Conservation (phyloP, 2,888 invertebrate genomes). For the Rhopalosiphum nymphaeae region DNA sequence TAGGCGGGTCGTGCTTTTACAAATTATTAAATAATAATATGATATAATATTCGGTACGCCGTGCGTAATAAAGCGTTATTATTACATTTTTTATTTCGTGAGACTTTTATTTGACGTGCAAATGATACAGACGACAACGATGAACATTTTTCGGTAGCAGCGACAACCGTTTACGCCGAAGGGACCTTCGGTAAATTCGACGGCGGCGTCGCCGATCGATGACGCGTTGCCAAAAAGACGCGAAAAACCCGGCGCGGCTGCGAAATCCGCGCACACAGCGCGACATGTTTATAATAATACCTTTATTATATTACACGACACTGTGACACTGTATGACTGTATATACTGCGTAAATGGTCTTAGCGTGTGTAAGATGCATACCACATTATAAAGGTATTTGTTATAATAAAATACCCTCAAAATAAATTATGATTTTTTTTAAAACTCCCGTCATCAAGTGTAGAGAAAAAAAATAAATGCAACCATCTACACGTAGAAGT, state of each 20-base stretch:
- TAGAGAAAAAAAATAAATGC: no score
- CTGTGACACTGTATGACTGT: no score
- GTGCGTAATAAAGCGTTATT: not conserved
- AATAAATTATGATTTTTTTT: no score
- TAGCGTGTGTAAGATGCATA: no score
- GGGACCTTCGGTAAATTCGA: not conserved
- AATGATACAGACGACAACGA: not conserved
- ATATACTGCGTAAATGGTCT: no score
- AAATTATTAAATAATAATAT: not conserved
- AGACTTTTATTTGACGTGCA: not conserved
- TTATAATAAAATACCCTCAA: no score
- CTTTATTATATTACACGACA: no score
- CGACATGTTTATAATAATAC: not conserved
- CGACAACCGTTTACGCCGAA: not conserved
- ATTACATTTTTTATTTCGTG: not conserved
- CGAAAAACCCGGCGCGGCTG: conserved; percentile 23
- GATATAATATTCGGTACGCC: not conserved
- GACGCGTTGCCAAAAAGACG: conserved; percentile 55
- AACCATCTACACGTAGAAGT: no score
- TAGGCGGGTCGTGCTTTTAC: no score
- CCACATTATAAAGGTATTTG: no score
- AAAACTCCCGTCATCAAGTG: no score
- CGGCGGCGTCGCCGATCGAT: conserved; percentile 40
- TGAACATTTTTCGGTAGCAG: not conserved
- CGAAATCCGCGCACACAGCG: not conserved